phyloP scores from a whole-genome alignment of 2,797 vertebrate genomes.

The Dicrostonyx torquatus region DNA sequence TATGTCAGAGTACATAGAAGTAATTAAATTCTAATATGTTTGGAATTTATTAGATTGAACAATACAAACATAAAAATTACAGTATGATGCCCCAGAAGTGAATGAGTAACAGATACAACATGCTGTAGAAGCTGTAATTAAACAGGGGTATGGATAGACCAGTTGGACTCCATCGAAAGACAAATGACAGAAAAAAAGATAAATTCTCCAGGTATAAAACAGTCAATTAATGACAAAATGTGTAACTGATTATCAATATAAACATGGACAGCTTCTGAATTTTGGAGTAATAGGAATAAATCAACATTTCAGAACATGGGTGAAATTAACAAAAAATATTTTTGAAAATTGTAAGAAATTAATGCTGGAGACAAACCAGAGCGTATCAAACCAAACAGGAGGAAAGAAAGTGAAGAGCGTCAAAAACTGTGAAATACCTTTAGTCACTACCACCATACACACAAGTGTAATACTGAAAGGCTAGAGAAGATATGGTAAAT shows the following conservation, averaged over 20 bases:
- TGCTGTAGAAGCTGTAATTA: neutral
- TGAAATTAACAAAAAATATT: neutral
- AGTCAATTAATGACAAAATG: neutral
- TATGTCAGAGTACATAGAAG: neutral
- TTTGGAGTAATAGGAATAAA: neutral
- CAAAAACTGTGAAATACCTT: neutral
- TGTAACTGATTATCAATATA: neutral
- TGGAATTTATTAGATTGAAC: slow-evolving; percentile 39
- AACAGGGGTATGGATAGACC: neutral
- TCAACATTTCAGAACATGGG: neutral
- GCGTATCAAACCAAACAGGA: neutral
- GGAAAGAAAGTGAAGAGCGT: neutral
- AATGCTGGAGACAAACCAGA: neutral
- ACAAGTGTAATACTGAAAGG: neutral
- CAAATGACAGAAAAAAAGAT: neutral
- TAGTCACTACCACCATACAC: neutral
- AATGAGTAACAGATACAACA: slow-evolving; percentile 10
- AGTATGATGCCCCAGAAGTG: neutral
- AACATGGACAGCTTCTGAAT: neutral
- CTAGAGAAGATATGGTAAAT: neutral
- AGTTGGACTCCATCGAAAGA: neutral
- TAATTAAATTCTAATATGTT: neutral
- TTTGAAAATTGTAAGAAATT: neutral
- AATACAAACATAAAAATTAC: slow-evolving; percentile 12
- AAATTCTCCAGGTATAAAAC: neutral